phyloP scores from a whole-genome alignment of 2,113 vertebrate species.

The Grammomys surdaster region DNA sequence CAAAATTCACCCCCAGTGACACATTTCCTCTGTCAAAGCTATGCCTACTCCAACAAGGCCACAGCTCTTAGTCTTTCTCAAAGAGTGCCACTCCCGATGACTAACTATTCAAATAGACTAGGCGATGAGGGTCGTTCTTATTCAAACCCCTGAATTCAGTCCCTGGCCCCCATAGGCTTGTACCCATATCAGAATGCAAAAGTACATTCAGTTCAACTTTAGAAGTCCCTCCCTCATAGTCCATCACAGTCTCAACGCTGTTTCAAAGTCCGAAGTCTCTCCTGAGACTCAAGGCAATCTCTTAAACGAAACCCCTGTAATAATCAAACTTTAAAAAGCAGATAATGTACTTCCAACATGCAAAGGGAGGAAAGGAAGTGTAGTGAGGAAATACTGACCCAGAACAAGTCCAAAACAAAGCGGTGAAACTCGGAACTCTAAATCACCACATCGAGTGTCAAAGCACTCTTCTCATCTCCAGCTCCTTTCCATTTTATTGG shows the following conservation, averaged over 20 bases:
- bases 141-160: not conserved
- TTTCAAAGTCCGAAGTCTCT: not conserved
- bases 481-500: not conserved
- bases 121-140: not conserved
- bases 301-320: not conserved
- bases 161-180: not conserved
- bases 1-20: not conserved
- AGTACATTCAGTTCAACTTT: not conserved
- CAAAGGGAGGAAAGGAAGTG: not conserved
- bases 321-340: not conserved
- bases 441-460: not conserved
- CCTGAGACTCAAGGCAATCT: not conserved
- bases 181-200: not conserved
- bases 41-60: not conserved
- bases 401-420: not conserved
- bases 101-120: not conserved
- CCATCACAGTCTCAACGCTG: not conserved
- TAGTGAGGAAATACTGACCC: not conserved
- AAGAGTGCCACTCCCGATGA: not conserved
- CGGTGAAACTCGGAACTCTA: not conserved
- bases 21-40: not conserved
- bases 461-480: not conserved
- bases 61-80: not conserved
- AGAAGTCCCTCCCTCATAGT: not conserved
- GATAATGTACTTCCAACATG: not conserved